phyloP scores from a whole-genome alignment of 2,888 invertebrate genomes.

The Tryphoninae sp. region DNA sequence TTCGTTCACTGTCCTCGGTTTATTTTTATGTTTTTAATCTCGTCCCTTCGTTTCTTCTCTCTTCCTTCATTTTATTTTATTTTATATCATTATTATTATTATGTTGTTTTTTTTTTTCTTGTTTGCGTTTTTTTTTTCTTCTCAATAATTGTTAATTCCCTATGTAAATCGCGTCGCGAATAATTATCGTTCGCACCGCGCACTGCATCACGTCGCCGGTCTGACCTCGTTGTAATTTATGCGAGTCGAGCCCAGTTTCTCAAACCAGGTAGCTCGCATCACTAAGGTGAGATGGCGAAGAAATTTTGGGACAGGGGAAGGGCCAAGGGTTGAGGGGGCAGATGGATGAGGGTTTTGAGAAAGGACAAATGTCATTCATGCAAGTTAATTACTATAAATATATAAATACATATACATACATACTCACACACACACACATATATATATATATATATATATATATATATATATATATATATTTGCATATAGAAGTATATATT shows the following conservation, averaged over 20 bases:
- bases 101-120: neutral
- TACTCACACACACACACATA: neutral
- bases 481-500: neutral
- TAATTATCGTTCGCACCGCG: conserved; percentile 47
- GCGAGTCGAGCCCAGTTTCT: conserved; percentile 11
- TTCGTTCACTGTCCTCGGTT: conserved; percentile 17
- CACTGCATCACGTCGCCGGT: conserved; percentile 52
- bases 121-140: neutral
- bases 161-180: conserved; percentile 42
- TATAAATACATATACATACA: neutral
- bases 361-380: conserved; percentile 20
- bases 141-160: conserved; percentile 32
- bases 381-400: conserved; percentile 26
- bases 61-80: neutral
- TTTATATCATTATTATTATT: neutral
- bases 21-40: neutral
- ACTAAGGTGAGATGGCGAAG: conserved; percentile 28
- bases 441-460: neutral
- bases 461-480: neutral
- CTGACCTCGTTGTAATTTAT: conserved; percentile 21
- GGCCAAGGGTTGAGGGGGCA: neutral
- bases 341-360: neutral
- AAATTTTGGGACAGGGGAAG: neutral
- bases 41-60: neutral
- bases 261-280: conserved; percentile 45